Base-by-base conservation (phyloP, 2,113 vertebrate species). In the Genyomyrus donnyi region DNA sequence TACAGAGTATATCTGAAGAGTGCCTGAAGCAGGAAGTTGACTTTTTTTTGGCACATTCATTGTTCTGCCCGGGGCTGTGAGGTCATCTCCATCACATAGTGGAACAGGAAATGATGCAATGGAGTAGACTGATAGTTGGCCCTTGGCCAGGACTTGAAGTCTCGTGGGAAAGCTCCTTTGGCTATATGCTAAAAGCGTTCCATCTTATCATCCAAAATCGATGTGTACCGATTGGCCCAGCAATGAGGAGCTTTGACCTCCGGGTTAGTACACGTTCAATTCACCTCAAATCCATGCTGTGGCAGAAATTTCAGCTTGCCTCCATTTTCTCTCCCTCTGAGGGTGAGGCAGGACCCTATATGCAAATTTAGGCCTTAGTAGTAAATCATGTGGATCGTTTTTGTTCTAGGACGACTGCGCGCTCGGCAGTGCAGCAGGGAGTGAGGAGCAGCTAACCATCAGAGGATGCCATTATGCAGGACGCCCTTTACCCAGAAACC, bases 11-110 rank as follows among this genome's bases (percentile, higher is more conserved):
- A 42, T 80, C 74, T 42, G 74, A 80, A 42, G 74, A 15, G 15
- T 80, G 35, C 74, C 35, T 42, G 74, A 80, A 42, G 15, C 93
- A 89, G 91, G 91, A 92, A 87, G 53, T 48, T 49, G 90, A 92
- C 90, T 92, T 84, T 91, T 53, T 83, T 62, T 45, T 52, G 50
- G 45, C 91, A 85, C 56, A 85, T 90, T 93, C 91, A 95, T 95
- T 95, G 95, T 96, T 95, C 94, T 90, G 62, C 90, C 46, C 10
- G 7, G 87, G 83, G 90, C 91, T 91, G 93, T 96, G 93, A 95
- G 93, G 92, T 95, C 91, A 95, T 80, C 50, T 94, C 92, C 90
- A 92, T 95, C 93, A 94, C 92, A 87, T 93, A 88, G 39, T 86
- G 89, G 19, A 3, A 2, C 88, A 92, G 93, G 91, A 90, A 92